These are phyloP conservation scores for Heliconius nattereri DNA, from an alignment of 1,140 invertebrate genomes.

Conservation along the genomic window DNA sequence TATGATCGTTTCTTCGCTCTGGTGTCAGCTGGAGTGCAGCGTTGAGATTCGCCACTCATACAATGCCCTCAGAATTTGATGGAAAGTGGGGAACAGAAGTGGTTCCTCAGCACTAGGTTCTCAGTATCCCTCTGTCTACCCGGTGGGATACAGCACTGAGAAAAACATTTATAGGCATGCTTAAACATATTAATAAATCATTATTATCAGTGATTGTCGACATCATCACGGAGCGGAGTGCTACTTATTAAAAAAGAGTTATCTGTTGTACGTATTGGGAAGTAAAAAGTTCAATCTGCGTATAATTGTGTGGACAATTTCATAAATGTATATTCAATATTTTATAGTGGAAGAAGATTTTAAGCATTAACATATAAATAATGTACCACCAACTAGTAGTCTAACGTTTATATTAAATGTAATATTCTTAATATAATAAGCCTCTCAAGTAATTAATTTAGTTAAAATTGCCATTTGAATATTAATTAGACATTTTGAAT, in stretches of 20 bases:
- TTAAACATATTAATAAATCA: no score
- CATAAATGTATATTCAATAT: no score
- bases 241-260: background rate
- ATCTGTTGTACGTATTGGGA: background rate
- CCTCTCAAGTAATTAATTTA: background rate
- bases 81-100: no score
- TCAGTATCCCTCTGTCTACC: no score
- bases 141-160: no score
- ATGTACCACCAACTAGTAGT: background rate
- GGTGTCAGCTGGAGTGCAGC: no score
- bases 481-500: conserved; percentile 14
- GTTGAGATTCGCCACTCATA: no score
- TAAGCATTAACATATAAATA: background rate
- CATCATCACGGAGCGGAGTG: background rate
- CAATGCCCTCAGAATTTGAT: no score
- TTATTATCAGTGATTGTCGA: background rate
- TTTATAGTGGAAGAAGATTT: background rate
- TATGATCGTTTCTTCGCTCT: no score
- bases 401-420: background rate
- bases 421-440: background rate
- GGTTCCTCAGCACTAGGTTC: no score
- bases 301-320: background rate
- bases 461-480: background rate
- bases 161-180: no score
- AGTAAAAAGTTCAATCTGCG: background rate